These are phyloP conservation scores for Calliopum simillimum DNA, from an alignment of 2,888 invertebrate genomes.

Conservation along the genomic window DNA sequence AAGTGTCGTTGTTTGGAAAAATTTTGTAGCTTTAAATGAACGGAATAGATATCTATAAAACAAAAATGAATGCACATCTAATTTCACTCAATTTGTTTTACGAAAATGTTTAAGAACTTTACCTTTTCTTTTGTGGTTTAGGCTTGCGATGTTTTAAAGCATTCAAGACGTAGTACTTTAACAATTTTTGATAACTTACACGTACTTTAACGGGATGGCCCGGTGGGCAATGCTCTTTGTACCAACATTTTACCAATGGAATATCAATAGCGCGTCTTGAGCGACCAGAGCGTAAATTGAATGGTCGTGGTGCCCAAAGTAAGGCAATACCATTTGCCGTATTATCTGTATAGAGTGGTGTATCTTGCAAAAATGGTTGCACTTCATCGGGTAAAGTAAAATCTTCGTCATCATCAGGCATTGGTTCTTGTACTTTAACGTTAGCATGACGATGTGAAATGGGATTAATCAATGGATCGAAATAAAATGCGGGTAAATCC, in stretches of 20 bases:
- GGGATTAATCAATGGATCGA: constrained; percentile 99
- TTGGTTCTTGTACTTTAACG: constrained; percentile 84
- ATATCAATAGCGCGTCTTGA: constrained; percentile 95
- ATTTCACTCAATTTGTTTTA: background rate
- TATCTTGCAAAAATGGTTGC: constrained; percentile 93
- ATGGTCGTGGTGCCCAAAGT: constrained; percentile 98
- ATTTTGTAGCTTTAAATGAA: constrained; percentile 99
- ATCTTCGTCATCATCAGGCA: constrained; percentile 94
- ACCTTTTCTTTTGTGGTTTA: constrained; percentile 98
- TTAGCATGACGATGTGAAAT: constrained; percentile 92
- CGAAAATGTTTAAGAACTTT: constrained; percentile 38
- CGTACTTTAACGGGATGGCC: constrained; percentile 99
- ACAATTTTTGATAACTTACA: constrained; percentile 97
- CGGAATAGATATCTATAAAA: constrained; percentile 87
- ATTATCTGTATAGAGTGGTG: constrained; percentile 97
- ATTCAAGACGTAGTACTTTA: constrained; percentile 98
- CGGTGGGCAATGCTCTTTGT: constrained; percentile 92
- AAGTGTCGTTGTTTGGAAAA: constrained; percentile 98
- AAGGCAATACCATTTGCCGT: constrained; percentile 98
- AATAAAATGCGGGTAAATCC: constrained; percentile 99
- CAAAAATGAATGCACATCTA: constrained; percentile 13
- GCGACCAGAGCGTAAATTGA: constrained; percentile 95
- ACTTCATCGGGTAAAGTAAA: constrained; percentile 92
- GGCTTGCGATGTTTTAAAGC: constrained; percentile 97
- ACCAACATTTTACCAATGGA: constrained; percentile 98